Conservation (phyloP, 2,888 invertebrate genomes). For the Clistopyga incitator region DNA sequence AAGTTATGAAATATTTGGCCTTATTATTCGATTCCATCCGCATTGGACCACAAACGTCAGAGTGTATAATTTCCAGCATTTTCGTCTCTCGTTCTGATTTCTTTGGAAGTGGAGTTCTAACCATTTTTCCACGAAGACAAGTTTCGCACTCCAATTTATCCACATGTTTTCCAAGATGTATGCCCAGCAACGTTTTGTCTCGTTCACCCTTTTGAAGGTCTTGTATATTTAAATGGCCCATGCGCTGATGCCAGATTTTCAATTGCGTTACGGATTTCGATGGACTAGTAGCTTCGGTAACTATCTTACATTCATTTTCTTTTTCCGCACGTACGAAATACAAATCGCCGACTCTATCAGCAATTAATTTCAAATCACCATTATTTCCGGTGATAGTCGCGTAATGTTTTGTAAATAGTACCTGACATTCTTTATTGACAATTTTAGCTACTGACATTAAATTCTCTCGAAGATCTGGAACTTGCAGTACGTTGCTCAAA, state of each 20-base stretch:
- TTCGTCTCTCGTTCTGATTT: slow-evolving; percentile 38
- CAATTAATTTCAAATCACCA: not conserved
- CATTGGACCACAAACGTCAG: too few relatives aligned
- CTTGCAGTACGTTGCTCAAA: not conserved
- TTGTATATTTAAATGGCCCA: slow-evolving; percentile 36
- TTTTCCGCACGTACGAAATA: not conserved
- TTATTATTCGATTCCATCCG: slow-evolving; percentile 29
- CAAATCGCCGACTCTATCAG: not conserved
- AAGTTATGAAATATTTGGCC: slow-evolving; percentile 59
- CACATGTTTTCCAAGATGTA: not conserved
- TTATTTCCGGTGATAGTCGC: not conserved
- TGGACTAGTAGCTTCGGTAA: too few relatives aligned
- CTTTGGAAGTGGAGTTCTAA: slow-evolving; percentile 57
- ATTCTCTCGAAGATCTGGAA: not conserved
- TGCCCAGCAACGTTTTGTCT: not conserved
- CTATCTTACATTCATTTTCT: not conserved
- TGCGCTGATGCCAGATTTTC: not conserved
- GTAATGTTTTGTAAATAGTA: not conserved
- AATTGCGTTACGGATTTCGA: too few relatives aligned
- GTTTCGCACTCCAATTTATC: slow-evolving; percentile 37
- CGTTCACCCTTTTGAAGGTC: slow-evolving; percentile 3
- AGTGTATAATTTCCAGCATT: slow-evolving; percentile 52
- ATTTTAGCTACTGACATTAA: slow-evolving; percentile 27
- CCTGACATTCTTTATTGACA: not conserved
- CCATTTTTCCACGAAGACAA: slow-evolving; percentile 52